Evolutionary conservation across 1,140 invertebrate species (phyloP).

Genomic region (Elysia chlorotica): DNA sequence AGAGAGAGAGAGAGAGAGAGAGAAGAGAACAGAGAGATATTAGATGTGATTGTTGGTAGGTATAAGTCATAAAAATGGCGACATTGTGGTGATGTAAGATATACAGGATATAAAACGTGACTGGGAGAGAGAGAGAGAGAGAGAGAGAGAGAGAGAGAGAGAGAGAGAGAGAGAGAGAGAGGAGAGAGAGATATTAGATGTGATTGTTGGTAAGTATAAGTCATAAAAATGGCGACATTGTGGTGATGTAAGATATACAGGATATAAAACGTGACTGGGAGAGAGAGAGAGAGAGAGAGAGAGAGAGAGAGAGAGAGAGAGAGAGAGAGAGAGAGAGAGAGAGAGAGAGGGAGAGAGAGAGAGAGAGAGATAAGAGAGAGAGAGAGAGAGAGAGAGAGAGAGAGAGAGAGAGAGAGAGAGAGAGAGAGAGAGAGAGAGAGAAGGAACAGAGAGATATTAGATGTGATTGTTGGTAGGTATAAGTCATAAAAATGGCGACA

Average conservation of each 20-base stretch:
- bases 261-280: background rate
- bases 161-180: no score
- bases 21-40: conserved; percentile 6
- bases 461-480: background rate
- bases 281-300: background rate
- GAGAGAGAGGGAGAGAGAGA: no score
- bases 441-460: conserved; percentile 12
- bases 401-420: background rate
- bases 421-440: background rate
- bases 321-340: no score
- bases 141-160: background rate
- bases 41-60: background rate
- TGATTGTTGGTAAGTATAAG: background rate
- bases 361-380: no score
- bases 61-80: background rate
- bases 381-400: no score
- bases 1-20: no score
- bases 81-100: background rate
- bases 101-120: background rate
- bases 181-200: background rate
- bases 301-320: background rate
- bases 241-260: background rate
- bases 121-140: background rate
- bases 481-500: background rate
- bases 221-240: background rate